phyloP scores from a whole-genome alignment of 2,888 invertebrate species.

The Gymnocheta viridis region DNA sequence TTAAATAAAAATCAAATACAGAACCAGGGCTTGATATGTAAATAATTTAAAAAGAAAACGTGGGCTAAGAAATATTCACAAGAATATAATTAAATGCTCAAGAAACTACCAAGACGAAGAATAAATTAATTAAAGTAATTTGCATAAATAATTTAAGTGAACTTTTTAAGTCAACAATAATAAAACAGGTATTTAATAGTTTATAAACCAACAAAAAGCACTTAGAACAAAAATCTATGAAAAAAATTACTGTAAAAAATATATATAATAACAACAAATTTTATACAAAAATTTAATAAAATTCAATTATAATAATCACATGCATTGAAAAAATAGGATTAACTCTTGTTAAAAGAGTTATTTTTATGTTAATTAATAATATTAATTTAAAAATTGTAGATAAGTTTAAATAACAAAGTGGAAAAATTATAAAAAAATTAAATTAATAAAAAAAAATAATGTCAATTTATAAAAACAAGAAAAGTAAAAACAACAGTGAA shows the following conservation, averaged over 20 bases:
- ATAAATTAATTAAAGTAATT: constrained; percentile 6
- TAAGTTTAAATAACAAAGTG: constrained; percentile 48
- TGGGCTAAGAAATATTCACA: not conserved
- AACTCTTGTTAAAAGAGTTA: constrained; percentile 46
- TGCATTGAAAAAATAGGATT: constrained; percentile 34
- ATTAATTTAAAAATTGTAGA: constrained; percentile 52
- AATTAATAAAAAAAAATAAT: constrained; percentile 52
- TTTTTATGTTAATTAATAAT: constrained; percentile 46
- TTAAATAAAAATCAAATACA: not conserved
- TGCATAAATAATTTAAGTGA: constrained; percentile 54
- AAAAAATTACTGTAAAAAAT: constrained; percentile 27
- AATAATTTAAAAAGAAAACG: not conserved
- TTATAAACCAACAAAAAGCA: constrained; percentile 57
- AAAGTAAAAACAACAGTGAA: too few species aligned
- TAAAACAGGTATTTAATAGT: constrained; percentile 67
- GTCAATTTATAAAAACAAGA: constrained; percentile 56
- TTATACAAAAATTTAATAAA: constrained; percentile 64
- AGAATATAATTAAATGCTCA: not conserved
- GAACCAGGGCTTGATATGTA: constrained; percentile 43
- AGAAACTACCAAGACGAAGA: constrained; percentile 22
- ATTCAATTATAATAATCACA: constrained; percentile 34
- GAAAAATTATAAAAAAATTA: constrained; percentile 41
- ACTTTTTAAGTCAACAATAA: constrained; percentile 68
- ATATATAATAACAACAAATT: constrained; percentile 24
- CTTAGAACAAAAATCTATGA: constrained; percentile 48